Percentiles rank a stretch among this genome's conserved stretches.
phyloP scores from a whole-genome alignment of 2,888 invertebrate species.

The Cancer borealis region DNA sequence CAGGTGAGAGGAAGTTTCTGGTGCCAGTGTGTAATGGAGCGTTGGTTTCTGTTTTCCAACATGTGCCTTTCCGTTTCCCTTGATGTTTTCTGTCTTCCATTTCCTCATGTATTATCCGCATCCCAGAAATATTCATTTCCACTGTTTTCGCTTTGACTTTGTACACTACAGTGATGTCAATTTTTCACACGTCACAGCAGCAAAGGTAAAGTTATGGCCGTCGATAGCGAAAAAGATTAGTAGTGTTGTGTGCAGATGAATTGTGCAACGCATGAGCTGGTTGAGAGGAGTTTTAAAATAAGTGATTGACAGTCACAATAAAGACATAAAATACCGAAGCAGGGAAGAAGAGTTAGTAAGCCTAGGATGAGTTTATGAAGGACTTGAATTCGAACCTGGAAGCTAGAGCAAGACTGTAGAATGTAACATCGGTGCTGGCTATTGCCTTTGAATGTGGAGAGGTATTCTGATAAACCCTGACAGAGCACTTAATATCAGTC shows the following conservation, averaged over 20 bases:
- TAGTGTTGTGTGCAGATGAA: slow-evolving; percentile 10
- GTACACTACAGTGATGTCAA: not conserved
- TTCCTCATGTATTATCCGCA: slow-evolving; percentile 35
- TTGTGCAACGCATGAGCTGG: not conserved
- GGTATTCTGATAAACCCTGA: no score
- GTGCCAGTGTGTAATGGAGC: not conserved
- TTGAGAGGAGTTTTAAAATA: not conserved
- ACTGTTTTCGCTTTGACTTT: not conserved
- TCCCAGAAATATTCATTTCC: slow-evolving; percentile 16
- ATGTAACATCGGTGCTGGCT: not conserved
- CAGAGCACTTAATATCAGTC: no score
- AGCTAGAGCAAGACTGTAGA: not conserved
- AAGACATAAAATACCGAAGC: not conserved
- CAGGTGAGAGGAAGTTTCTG: not conserved
- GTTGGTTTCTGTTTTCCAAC: not conserved
- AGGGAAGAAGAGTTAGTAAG: not conserved
- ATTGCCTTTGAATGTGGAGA: no score
- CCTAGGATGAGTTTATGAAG: not conserved
- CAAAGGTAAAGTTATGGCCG: slow-evolving; percentile 29
- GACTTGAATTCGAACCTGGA: not conserved
- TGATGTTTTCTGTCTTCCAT: slow-evolving; percentile 15
- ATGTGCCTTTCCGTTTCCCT: not conserved
- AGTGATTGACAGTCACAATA: not conserved
- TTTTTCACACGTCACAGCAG: not conserved
- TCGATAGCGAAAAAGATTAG: slow-evolving; percentile 1